phyloP scores from a whole-genome alignment of 2,797 vertebrate species.

The Garrulus glandarius region DNA sequence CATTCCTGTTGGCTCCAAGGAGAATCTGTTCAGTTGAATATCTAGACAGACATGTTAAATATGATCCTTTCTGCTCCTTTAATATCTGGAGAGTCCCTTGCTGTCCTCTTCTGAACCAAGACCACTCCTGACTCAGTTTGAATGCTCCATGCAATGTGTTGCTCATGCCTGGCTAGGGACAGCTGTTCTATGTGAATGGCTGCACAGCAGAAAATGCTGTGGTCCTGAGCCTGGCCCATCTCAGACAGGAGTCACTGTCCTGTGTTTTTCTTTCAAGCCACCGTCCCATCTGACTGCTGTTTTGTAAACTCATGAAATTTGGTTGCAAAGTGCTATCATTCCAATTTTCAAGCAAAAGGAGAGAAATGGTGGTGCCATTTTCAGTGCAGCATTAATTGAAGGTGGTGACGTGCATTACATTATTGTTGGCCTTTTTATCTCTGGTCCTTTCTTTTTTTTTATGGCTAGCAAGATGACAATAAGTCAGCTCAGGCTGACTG shows the following conservation, averaged over 20 bases:
- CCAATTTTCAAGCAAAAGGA: not conserved
- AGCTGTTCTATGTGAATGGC: not conserved
- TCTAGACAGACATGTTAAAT: not conserved
- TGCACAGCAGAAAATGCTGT: accelerated
- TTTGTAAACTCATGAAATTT: not conserved
- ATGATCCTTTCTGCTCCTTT: not conserved
- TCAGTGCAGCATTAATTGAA: not conserved
- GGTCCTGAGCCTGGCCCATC: not conserved
- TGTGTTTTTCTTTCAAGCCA: not conserved
- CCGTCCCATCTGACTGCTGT: not conserved
- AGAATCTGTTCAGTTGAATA: not conserved
- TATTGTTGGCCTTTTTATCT: not conserved
- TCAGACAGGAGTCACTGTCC: not conserved
- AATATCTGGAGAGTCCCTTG: not conserved
- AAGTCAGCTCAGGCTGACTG: not conserved
- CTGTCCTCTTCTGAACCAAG: not conserved
- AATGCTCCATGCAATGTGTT: not conserved
- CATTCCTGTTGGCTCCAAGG: not conserved
- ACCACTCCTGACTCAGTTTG: not conserved
- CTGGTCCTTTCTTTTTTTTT: not conserved
- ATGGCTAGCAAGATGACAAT: not conserved
- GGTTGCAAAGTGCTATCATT: not conserved
- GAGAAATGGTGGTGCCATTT: not conserved
- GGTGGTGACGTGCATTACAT: not conserved
- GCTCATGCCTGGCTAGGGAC: not conserved